Evolutionary conservation across 2,113 vertebrate species (phyloP).

Genomic region (Anhinga rufa): DNA sequence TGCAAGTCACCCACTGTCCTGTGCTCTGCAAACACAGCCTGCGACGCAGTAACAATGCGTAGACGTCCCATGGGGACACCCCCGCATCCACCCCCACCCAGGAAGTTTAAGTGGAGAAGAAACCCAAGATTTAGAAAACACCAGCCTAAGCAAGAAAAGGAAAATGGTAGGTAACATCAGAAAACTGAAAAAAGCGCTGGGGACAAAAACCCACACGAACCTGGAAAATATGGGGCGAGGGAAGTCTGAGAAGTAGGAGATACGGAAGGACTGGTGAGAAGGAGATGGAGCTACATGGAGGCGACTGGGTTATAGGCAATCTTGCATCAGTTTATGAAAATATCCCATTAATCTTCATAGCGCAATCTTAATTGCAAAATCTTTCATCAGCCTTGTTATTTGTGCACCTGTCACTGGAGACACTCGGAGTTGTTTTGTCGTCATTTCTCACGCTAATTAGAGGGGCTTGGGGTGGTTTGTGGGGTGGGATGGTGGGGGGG

Average conservation of each 20-base stretch:
- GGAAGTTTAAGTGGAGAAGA: not conserved
- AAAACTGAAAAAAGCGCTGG: not conserved
- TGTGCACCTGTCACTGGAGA: constrained; percentile 74
- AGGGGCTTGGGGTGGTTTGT: constrained; percentile 53
- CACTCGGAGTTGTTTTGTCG: constrained; percentile 55
- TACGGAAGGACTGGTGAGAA: not conserved
- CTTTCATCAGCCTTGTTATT: constrained; percentile 73
- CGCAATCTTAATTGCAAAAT: constrained; percentile 73
- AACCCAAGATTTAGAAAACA: not conserved
- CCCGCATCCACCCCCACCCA: not conserved
- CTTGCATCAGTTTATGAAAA: constrained; percentile 70
- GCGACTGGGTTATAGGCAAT: constrained; percentile 46
- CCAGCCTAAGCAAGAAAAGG: not conserved
- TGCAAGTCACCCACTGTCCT: not conserved
- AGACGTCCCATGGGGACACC: not conserved
- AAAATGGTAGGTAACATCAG: not conserved
- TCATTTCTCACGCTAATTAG: constrained; percentile 74
- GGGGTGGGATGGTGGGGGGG: not conserved
- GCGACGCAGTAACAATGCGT: rapidly evolving
- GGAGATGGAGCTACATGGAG: not conserved
- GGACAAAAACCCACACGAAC: not conserved
- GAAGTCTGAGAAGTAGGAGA: not conserved
- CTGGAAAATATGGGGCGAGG: not conserved
- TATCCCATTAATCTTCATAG: constrained; percentile 74
- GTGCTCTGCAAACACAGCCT: not conserved